Base-by-base conservation (phyloP, 2,113 vertebrate genomes). In the Dicentrarchus labrax region DNA sequence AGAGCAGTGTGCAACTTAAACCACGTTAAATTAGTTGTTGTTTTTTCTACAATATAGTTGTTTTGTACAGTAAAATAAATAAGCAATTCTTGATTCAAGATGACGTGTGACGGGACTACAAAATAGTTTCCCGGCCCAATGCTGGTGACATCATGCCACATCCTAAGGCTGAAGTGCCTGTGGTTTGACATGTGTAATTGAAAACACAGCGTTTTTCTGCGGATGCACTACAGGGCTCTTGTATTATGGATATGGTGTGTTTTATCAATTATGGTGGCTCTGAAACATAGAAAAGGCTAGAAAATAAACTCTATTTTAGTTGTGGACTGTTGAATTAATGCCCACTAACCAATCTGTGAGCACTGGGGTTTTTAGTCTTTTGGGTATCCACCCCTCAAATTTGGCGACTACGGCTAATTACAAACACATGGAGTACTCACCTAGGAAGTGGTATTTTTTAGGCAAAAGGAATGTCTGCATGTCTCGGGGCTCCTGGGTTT, bases 141-240 rank as follows among this genome's bases (percentile, higher is more conserved):
- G 83, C 66, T 43, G 78, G 77, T 95, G 95, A 95, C 91, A 91
- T 91, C 93, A 93, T 90, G 66, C 81, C 80, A 82, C 88, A 85
- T 90, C 86, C 83, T 73, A 66, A 45, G 80, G 43, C 78, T 56
- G 8, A 80, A 77, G 76, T 81, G 59, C 74, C 80, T 90, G 88
- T 78, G 86, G 78, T 86, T 84, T 76, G 75, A 89, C 82, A 75
- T 74, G 56, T 86, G 78, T 82, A 88, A 91, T 88, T 83, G 68
- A 86, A 90, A 84, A 47, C 73, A 77, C 65, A 76, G 38, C 12
- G 51, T 12, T 66, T 68, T 75, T 68, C 48, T 67, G 66, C 39
- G 30, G 71, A 78, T 75, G 57, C 60, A n/a, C 59, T 80, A 71
- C 76, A 41, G 17, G 9, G 54, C 73, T 80, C 39, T 17, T 67